Evolutionary conservation across 30 jellyfish, hydroid and myxozoan species (phyloP), one percentile per base, ranked within the genome.

Genomic region (Catostylus mosaicus): DNA sequence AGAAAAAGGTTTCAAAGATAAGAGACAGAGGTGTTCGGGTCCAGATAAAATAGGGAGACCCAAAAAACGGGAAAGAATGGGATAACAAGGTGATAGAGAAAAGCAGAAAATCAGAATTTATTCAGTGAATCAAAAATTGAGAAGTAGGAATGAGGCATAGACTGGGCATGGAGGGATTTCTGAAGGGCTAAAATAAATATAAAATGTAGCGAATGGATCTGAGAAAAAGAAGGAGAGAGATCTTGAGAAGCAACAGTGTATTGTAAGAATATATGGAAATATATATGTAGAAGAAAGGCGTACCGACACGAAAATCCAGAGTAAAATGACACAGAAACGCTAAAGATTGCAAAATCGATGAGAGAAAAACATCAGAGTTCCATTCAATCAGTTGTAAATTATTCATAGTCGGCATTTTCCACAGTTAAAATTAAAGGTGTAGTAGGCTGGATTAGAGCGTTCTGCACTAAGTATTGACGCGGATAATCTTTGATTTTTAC

Each of bases 401-500:
- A 79, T 79, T 79, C 20, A 79, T 50, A 26, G 90, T 79, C 90
- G 90, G 90, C 90, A 37, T 79, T 62, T 40, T 64, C 75, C 77
- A 22, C 90, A 79, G 72, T 79, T 45, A 59, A 61, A 79, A 79
- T 31, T 45, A 48, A 63, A 52, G 69, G 52, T 64, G 54, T 40
- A 1, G 75, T 37, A 32, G 90, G 73, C 63, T 45, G 82, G 90
- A 79, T 79, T 63, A 38, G 90, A 29, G 50, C 23, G 78, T 9
- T 51, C 68, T 61, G 77, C 78, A n/a, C 74, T 30, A 56, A 30
- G 67, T 43, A 62, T 63, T 65, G 50, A 47, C 81, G 69, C 8
- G 71, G 67, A 2, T 79, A 46, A 77, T 62, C 89, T 50, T 37
- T 30, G 78, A 45, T 59, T 77, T 73, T 61, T 46, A 62, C 80